Base-by-base conservation (phyloP, 2,888 invertebrate genomes). In the Heliconius sara region DNA sequence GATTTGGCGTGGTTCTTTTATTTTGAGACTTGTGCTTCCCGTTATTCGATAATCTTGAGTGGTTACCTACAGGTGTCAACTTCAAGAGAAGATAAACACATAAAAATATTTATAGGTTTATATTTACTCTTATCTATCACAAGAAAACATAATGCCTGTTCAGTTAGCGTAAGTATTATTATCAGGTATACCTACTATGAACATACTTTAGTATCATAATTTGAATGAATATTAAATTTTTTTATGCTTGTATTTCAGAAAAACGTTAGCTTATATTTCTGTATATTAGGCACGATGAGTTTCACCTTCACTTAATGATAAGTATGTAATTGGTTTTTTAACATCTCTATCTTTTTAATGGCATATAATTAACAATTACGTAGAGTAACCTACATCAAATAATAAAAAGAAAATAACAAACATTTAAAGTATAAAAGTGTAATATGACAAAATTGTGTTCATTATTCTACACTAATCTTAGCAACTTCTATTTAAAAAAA, bases 41-140 rank as follows among this genome's bases (percentile, higher is more conserved):
- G 82, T 81, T 86, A 88, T 66, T 86, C 87, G 84, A 86, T 87
- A 87, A 87, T 88, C 89, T 89, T 83, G 84, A 89, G 88, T 88
- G 85, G 85, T 86, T 85, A 80, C 79, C 83, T 84, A 83, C 81
- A 84, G 83, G 83, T 86, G 80, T 84, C 85, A 80, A 19, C 66
- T 60, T 79, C 81, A 76, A 76, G 88, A 87, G 27, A 85, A 85
- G 85, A 85, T 86, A 66, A 75, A 66, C 57, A 4, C 52, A 43
- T 60, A 10, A 19, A 25, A 39, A 65, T 52, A 75, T 66, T 43
- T n/a, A 25, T 47, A 47, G 0, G 5, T 47, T 3, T 47, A 47
- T 16, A 13, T 60, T 27, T 43, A 65, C 30, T 70, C 30, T 76
- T 76, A 76, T 76, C 70, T 47, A 70, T 30, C n/a, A 27, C 10